phyloP scores from a whole-genome alignment of 2,797 vertebrate genomes.

The Coilia nasus region DNA sequence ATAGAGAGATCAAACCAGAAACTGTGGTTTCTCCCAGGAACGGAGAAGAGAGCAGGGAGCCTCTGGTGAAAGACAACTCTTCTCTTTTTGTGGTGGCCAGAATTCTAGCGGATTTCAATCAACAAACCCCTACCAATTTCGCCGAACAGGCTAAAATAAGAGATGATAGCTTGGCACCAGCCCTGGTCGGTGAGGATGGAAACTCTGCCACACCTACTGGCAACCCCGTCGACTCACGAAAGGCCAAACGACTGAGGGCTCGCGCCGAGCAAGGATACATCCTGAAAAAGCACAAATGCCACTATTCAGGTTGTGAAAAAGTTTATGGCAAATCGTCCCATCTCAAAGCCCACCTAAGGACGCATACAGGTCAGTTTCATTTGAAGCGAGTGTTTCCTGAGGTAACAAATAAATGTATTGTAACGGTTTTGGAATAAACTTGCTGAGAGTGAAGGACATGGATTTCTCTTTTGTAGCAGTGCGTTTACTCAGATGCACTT shows the following conservation, averaged over 20 bases:
- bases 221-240: constrained; percentile 88
- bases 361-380: constrained; percentile 96
- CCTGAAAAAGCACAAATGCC: constrained; percentile 98
- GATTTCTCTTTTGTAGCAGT: constrained; percentile 8
- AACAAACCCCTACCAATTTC: constrained; percentile 83
- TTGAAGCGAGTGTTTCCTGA: constrained; percentile 49
- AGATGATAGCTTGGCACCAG: constrained; percentile 75
- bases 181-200: constrained; percentile 77
- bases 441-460: background rate
- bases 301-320: constrained; percentile 98
- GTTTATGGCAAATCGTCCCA: constrained; percentile 99
- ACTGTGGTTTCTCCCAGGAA: constrained; percentile 62
- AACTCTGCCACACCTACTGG: constrained; percentile 92
- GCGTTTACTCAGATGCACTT: constrained; percentile 35
- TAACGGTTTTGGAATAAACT: constrained; percentile 25
- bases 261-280: constrained; percentile 88
- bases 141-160: constrained; percentile 77
- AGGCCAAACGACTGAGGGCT: constrained; percentile 87
- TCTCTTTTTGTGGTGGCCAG: constrained; percentile 93
- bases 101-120: constrained; percentile 96
- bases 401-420: constrained; percentile 37
- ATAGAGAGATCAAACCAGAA: constrained; percentile 75
- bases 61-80: constrained; percentile 86
- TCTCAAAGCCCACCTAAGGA: constrained; percentile 99
- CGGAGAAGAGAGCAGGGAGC: constrained; percentile 83